Conservation (phyloP, 2,113 vertebrate species). For the Lipophrys pholis region DNA sequence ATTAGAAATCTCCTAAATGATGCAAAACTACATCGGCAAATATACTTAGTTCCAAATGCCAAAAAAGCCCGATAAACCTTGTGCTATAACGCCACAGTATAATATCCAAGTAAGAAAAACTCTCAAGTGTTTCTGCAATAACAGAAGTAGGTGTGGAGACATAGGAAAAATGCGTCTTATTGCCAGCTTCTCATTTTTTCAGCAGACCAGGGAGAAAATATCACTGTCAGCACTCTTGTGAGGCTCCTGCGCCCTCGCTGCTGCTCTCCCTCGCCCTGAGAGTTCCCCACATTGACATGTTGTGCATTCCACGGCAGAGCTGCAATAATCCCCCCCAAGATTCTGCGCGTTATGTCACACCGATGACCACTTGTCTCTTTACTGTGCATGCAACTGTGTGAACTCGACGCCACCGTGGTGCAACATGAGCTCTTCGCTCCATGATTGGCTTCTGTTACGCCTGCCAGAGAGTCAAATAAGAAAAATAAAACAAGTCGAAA, state of each 20-base stretch:
- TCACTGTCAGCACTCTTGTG: conserved; percentile 43
- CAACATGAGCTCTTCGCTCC: neutral
- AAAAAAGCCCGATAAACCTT: neutral
- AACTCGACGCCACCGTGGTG: conserved; percentile 3
- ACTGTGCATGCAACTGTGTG: conserved; percentile 17
- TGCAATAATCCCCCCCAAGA: conserved; percentile 61
- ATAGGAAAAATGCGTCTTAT: neutral
- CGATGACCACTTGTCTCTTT: conserved; percentile 2
- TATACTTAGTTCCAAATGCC: too few relatives aligned
- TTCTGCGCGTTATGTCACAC: conserved; percentile 48
- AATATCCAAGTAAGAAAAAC: neutral
- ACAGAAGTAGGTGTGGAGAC: neutral
- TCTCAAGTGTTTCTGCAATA: neutral
- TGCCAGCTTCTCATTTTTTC: conserved; percentile 33
- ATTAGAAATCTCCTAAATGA: too few relatives aligned
- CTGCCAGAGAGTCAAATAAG: neutral
- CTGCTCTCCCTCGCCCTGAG: conserved; percentile 1
- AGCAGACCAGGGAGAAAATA: conserved; percentile 24
- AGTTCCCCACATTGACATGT: conserved; percentile 43
- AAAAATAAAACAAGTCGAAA: neutral
- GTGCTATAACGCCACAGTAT: neutral
- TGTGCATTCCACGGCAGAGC: conserved; percentile 58
- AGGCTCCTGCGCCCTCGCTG: conserved; percentile 14
- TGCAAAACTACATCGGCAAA: too few relatives aligned
- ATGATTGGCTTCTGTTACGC: neutral